These are phyloP conservation scores for Cordilura impudica DNA, from an alignment of 2,888 invertebrate species.

Conservation along the genomic window DNA sequence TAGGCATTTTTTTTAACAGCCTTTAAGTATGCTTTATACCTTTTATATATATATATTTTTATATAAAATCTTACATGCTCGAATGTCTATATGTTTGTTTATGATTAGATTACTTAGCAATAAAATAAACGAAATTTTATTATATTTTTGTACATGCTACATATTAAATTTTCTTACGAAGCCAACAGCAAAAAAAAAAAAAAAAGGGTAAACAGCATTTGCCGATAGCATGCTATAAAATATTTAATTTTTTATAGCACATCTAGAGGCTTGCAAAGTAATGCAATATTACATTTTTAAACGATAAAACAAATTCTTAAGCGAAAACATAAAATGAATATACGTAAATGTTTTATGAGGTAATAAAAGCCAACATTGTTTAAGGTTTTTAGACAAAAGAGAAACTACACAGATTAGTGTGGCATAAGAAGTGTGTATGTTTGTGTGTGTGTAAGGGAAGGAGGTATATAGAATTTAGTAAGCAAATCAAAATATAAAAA, in stretches of 20 bases:
- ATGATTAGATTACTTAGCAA: conserved; percentile 42
- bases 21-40: neutral
- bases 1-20: too few relatives aligned
- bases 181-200: neutral
- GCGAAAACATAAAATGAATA: neutral
- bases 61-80: too few relatives aligned
- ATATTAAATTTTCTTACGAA: neutral
- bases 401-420: too few relatives aligned
- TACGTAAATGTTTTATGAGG: conserved; percentile 34
- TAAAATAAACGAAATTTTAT: conserved; percentile 51
- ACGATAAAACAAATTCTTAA: neutral
- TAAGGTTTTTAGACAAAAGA: too few relatives aligned
- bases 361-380: conserved; percentile 30
- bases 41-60: neutral
- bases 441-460: too few relatives aligned
- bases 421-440: too few relatives aligned
- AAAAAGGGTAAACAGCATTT: conserved; percentile 12
- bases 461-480: too few relatives aligned
- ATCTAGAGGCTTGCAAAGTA: conserved; percentile 4
- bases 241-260: conserved; percentile 30
- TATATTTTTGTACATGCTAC: conserved; percentile 7
- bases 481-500: too few relatives aligned
- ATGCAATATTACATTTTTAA: neutral
- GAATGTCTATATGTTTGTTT: neutral
- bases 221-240: conserved; percentile 34